Conservation (phyloP, 1,140 invertebrate species). For the Pseudobourletiella spinata region DNA sequence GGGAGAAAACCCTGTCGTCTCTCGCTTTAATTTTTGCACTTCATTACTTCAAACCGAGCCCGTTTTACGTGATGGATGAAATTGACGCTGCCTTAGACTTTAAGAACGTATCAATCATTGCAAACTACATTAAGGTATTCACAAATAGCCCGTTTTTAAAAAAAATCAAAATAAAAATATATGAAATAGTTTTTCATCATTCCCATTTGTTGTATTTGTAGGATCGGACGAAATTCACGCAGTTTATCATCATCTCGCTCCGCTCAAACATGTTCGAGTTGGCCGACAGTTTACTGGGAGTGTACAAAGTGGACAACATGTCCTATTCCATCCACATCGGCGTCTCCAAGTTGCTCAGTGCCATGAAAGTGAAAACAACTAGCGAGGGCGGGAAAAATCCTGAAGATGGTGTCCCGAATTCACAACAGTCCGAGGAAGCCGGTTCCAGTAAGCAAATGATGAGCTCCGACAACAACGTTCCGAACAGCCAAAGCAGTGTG, state of each 20-base stretch:
- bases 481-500: background rate
- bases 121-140: constrained; percentile 86
- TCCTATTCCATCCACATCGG: constrained; percentile 32
- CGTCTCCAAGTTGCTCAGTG: constrained; percentile 14
- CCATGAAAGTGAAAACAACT: too few species aligned
- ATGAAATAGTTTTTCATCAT: too few species aligned
- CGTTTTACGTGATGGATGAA: constrained; percentile 98
- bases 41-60: constrained; percentile 97
- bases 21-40: constrained; percentile 94
- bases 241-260: constrained; percentile 97
- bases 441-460: background rate
- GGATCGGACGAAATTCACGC: constrained; percentile 93
- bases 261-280: constrained; percentile 97
- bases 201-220: constrained; percentile 43
- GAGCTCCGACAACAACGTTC: background rate
- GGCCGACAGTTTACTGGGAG: constrained; percentile 82
- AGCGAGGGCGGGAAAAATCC: too few species aligned
- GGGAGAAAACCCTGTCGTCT: constrained; percentile 96
- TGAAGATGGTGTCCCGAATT: background rate
- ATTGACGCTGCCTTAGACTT: constrained; percentile 98
- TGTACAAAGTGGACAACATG: constrained; percentile 83
- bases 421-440: background rate
- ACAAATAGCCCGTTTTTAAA: too few species aligned
- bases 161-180: too few species aligned
- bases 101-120: constrained; percentile 98